A percentile compares a stretch with the other conserved stretches of the same genome.
These are phyloP conservation scores for Platynereis dumerilii DNA, from an alignment of 2,888 invertebrate species.

Conservation along the genomic window DNA sequence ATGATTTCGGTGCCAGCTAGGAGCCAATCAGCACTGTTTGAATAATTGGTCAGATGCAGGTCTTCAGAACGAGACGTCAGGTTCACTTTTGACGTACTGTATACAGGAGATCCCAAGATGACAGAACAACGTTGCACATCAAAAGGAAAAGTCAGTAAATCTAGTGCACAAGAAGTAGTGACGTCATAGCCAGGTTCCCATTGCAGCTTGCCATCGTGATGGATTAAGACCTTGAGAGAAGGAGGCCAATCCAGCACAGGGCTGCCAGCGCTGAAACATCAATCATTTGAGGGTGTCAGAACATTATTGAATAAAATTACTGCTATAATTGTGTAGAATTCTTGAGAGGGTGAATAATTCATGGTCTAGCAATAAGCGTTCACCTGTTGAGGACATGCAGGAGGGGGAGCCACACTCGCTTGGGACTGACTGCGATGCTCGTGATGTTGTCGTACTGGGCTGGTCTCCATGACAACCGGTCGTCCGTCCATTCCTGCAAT, in stretches of 20 bases:
- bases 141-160: constrained; percentile 21
- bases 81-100: constrained; percentile 17
- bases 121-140: constrained; percentile 17
- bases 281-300: no score
- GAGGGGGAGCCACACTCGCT: constrained; percentile 40
- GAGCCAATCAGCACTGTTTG: constrained; percentile 15
- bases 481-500: constrained; percentile 38
- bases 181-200: constrained; percentile 25
- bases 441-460: constrained; percentile 31
- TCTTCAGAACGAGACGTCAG: constrained; percentile 7
- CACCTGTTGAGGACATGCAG: constrained; percentile 34
- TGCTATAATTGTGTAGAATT: no score
- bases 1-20: neutral
- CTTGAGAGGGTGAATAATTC: no score
- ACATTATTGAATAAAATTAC: no score
- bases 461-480: constrained; percentile 35
- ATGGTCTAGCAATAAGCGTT: constrained; percentile 7
- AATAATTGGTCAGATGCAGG: constrained; percentile 11
- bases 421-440: constrained; percentile 36
- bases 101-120: constrained; percentile 16
- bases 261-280: constrained; percentile 15
- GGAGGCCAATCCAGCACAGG: constrained; percentile 6
- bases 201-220: constrained; percentile 18
- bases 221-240: constrained; percentile 11
- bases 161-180: constrained; percentile 15